These are phyloP conservation scores for Silurus meridionalis DNA, from an alignment of 2,113 vertebrate species.

Conservation along the genomic window DNA sequence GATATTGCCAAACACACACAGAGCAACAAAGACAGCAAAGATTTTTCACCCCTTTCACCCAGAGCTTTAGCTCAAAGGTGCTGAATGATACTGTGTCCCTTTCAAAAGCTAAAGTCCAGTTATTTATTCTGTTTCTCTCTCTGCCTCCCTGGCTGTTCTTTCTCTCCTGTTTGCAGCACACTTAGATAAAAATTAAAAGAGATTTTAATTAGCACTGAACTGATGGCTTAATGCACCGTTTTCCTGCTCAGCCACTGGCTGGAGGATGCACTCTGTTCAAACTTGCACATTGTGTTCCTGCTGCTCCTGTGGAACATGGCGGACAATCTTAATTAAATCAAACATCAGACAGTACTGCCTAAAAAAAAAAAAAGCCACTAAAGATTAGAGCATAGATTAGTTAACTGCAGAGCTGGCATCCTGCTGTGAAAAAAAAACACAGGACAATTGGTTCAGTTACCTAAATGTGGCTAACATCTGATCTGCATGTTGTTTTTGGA, in stretches of 20 bases:
- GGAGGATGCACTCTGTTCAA: slow-evolving; percentile 5
- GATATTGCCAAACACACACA: slow-evolving; percentile 5
- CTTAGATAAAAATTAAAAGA: slow-evolving; percentile 56
- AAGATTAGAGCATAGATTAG: slow-evolving; percentile 48
- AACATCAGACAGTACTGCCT: slow-evolving; percentile 42
- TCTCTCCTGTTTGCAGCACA: slow-evolving; percentile 42
- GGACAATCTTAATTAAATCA: slow-evolving; percentile 63
- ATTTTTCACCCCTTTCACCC: slow-evolving; percentile 1
- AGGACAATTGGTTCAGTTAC: neutral
- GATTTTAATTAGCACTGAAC: slow-evolving; percentile 57
- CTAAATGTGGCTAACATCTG: neutral
- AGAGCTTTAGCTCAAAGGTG: neutral
- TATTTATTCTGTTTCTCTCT: neutral
- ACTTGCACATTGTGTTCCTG: slow-evolving; percentile 10
- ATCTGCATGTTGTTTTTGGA: neutral
- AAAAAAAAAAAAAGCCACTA: slow-evolving; percentile 45
- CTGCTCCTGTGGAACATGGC: slow-evolving; percentile 30
- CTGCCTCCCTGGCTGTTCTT: neutral
- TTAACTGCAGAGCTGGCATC: slow-evolving; percentile 18
- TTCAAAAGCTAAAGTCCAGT: neutral
- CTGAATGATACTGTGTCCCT: neutral
- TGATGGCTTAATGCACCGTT: slow-evolving; percentile 52
- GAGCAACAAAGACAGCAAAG: neutral
- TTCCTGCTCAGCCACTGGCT: slow-evolving; percentile 27
- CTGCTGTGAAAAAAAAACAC: slow-evolving; percentile 12